phyloP scores from a whole-genome alignment of 2,797 vertebrate genomes.

The Margarornis squamiger region DNA sequence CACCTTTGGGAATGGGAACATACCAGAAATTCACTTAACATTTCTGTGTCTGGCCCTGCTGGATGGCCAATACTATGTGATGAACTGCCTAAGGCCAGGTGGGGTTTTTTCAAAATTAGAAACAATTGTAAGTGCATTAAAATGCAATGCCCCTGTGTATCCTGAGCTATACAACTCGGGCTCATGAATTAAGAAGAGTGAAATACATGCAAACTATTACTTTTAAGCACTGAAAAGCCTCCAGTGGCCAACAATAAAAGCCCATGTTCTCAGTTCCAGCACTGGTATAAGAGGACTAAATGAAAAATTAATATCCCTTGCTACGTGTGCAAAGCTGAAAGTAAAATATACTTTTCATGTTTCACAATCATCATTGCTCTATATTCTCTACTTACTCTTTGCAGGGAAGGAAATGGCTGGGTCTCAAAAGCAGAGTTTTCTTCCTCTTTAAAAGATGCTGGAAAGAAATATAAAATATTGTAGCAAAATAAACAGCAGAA shows the following conservation, averaged over 20 bases:
- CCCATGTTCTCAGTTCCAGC: neutral
- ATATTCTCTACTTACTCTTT: constrained; percentile 79
- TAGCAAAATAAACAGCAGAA: neutral
- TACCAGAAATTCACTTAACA: neutral
- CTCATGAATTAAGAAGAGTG: neutral
- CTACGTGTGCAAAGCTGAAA: neutral
- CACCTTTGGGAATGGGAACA: neutral
- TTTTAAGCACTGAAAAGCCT: neutral
- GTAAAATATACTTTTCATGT: neutral
- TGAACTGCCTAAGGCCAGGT: neutral
- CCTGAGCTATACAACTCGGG: neutral
- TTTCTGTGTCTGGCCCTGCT: neutral
- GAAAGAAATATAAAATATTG: constrained; percentile 44
- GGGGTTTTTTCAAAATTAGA: neutral
- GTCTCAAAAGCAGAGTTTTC: constrained; percentile 88
- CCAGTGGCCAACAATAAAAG: neutral
- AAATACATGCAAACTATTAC: neutral
- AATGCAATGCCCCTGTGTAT: neutral
- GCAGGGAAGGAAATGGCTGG: constrained; percentile 94
- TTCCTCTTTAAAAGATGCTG: constrained; percentile 86
- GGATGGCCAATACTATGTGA: neutral
- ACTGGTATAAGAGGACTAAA: rapidly evolving
- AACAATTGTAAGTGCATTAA: neutral
- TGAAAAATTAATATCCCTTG: neutral
- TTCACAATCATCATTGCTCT: neutral